These are phyloP conservation scores for Thaleichthys pacificus DNA, from an alignment of 2,797 vertebrate genomes.

Conservation along the genomic window DNA sequence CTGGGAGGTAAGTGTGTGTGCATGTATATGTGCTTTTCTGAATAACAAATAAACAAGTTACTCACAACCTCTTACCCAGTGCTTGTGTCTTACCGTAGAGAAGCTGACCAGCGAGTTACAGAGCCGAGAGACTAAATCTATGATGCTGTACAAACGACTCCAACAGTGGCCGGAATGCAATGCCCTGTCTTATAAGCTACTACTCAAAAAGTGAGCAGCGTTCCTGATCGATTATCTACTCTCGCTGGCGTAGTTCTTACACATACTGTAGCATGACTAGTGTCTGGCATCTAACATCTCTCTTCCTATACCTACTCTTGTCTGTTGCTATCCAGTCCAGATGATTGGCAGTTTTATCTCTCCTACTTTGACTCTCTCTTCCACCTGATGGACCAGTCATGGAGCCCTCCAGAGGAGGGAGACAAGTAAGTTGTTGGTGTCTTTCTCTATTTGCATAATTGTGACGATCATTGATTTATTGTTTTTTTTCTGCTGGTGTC, in stretches of 20 bases:
- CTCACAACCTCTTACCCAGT: neutral
- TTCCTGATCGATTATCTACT: neutral
- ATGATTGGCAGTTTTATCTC: conserved; percentile 98
- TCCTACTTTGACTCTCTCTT: conserved; percentile 95
- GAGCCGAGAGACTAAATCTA: conserved; percentile 94
- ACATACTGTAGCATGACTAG: neutral
- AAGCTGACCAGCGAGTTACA: conserved; percentile 97
- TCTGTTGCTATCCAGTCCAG: conserved; percentile 80
- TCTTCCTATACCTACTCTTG: neutral
- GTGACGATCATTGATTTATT: too few species aligned
- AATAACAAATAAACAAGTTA: neutral
- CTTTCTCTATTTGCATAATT: neutral
- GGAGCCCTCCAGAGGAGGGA: conserved; percentile 85
- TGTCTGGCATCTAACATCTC: conserved; percentile 1
- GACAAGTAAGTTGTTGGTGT: conserved; percentile 82
- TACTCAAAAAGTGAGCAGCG: conserved; percentile 89
- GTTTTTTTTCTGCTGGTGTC: neutral
- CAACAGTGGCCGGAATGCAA: conserved; percentile 93
- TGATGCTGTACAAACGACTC: conserved; percentile 92
- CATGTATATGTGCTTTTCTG: neutral
- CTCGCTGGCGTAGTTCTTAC: neutral
- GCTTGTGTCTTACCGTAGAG: conserved; percentile 71
- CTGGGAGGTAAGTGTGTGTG: conserved; percentile 83
- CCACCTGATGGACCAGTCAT: conserved; percentile 87
- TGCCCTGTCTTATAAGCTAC: conserved; percentile 86